These are phyloP conservation scores for Tetranychus urticae DNA, from an alignment of 1,140 invertebrate species.

Conservation along the genomic window DNA sequence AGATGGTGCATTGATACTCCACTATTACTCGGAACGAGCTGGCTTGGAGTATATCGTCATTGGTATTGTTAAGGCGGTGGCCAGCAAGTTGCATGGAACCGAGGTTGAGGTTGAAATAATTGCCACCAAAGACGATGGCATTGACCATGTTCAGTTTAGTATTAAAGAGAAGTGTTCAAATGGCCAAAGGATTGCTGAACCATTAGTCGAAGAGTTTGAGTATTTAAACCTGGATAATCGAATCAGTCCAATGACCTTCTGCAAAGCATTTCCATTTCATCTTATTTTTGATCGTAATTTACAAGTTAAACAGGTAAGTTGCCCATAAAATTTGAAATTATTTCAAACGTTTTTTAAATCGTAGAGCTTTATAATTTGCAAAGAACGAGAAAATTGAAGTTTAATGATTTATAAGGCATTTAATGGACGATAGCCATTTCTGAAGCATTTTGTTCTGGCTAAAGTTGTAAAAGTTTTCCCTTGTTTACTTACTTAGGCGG, in stretches of 20 bases:
- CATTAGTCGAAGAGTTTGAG: slow-evolving; percentile 8
- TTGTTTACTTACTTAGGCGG: slow-evolving; percentile 22
- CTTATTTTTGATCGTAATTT: slow-evolving; percentile 69
- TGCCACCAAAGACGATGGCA: slow-evolving; percentile 52
- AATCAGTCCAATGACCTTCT: slow-evolving; percentile 73
- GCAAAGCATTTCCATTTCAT: slow-evolving; percentile 80
- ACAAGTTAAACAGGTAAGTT: slow-evolving; percentile 27
- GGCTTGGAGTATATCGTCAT: slow-evolving; percentile 82
- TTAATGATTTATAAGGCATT: no score
- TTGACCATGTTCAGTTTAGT: slow-evolving; percentile 76
- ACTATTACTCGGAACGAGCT: slow-evolving; percentile 76
- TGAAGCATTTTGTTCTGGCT: no score
- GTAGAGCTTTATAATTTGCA: no score
- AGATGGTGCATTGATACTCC: slow-evolving; percentile 58
- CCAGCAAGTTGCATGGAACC: slow-evolving; percentile 64
- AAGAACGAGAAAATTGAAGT: no score
- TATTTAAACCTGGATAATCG: slow-evolving; percentile 36
- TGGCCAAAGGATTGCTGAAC: background rate
- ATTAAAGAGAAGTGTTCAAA: slow-evolving; percentile 32
- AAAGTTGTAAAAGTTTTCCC: no score
- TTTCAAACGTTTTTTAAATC: background rate
- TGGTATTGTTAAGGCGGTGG: slow-evolving; percentile 78
- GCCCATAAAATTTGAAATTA: background rate
- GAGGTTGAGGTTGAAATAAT: slow-evolving; percentile 72
- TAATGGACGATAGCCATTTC: no score